These are phyloP conservation scores for Diarsia brunnea DNA, from an alignment of 2,888 invertebrate genomes.

Conservation along the genomic window DNA sequence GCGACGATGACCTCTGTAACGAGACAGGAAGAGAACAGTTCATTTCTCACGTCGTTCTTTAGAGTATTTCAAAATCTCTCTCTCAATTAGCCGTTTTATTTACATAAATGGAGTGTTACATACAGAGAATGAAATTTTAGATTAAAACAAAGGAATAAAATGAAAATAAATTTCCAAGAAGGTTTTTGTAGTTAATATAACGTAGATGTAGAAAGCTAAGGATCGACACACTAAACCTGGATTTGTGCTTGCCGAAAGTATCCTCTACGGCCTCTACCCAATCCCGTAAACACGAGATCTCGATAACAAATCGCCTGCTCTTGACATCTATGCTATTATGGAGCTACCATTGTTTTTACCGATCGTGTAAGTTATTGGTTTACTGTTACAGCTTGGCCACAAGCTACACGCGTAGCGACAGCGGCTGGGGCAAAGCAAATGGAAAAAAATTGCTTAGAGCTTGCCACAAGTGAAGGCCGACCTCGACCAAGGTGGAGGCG, in stretches of 20 bases:
- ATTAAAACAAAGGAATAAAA: too few relatives aligned
- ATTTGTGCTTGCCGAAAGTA: background rate
- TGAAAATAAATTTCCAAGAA: background rate
- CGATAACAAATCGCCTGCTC: slow-evolving; percentile 5
- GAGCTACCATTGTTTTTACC: slow-evolving; percentile 40
- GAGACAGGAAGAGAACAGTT: too few relatives aligned
- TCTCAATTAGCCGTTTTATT: too few relatives aligned
- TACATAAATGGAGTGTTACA: too few relatives aligned
- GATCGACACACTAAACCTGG: background rate
- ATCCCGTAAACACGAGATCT: slow-evolving; percentile 6
- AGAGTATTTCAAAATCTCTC: too few relatives aligned
- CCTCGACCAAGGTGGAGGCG: too few relatives aligned
- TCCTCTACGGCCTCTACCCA: background rate
- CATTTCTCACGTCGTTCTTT: too few relatives aligned
- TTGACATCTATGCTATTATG: slow-evolving; percentile 4
- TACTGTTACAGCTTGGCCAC: slow-evolving; percentile 7
- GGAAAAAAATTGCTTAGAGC: background rate
- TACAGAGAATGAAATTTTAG: too few relatives aligned
- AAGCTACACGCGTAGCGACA: background rate
- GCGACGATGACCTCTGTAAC: too few relatives aligned
- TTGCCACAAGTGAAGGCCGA: too few relatives aligned
- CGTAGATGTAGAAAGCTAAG: background rate
- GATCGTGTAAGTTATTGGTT: slow-evolving; percentile 18
- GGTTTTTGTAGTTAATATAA: background rate
- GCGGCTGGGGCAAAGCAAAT: background rate